Base-by-base conservation (phyloP, 2,797 vertebrate species). In the Cryptoblepharus egeriae region DNA sequence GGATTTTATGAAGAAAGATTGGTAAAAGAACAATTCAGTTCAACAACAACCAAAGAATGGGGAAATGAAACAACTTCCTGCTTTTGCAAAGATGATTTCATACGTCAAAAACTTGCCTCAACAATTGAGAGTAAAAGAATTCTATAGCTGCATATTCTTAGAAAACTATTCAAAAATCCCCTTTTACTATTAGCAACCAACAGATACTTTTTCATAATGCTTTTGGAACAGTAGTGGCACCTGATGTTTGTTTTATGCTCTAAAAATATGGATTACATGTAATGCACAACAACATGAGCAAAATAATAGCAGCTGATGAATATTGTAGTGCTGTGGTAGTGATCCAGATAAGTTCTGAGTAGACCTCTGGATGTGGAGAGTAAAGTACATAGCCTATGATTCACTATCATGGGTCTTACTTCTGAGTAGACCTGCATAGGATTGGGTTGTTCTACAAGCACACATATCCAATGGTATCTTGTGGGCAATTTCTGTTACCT, bases 41-140 rank as follows among this genome's bases (percentile, higher is more conserved):
- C 24, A 10, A 32, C 30, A 9, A 61, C n/a, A n/a, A n/a, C n/a
- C n/a, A 68, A 61, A 70, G 9, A 42, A 71, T 35, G 22, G 7
- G 78, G 68, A 61, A 71, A 79, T 79, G n/a, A 71, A 79, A 70
- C 37, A 22, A 32, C 55, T 79, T 79, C 67, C 77, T 69, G 37
- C 12, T 57, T 78, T 49, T 57, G 64, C 49, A 78, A 15, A n/a
- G 55, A 26, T 79, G 55, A 45, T 71, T 18, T 61, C 57, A 26
- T 32, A 10, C 16, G 55, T 57, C 37, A 79, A 61, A 71, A 15
- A n/a, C 11, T 32, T 71, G 20, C 37, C 5, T 79, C 49, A 78
- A 45, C 35, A 79, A 60, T 79, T 39, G 35, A 28, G 24, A 28
- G 52, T 58, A 69, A 30, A 8, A 57, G 26, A 13, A 78, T n/a